phyloP scores from a whole-genome alignment of 2,797 vertebrate species.

The Threskiornis aethiopicus region DNA sequence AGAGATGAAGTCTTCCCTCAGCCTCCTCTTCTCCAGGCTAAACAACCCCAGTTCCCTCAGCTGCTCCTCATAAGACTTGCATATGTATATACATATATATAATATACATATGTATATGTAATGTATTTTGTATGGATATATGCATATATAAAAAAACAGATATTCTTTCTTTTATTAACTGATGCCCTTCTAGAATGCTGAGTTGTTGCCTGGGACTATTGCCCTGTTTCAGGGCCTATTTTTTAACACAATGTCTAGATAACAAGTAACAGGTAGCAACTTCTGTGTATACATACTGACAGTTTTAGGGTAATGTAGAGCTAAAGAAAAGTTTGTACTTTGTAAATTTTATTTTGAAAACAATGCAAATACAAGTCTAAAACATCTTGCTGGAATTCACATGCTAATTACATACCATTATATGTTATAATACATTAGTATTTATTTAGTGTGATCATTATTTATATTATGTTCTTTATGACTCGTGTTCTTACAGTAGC shows the following conservation, averaged over 20 bases:
- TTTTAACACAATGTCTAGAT: neutral
- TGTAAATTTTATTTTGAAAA: neutral
- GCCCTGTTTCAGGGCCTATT: neutral
- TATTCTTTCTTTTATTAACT: constrained; percentile 24
- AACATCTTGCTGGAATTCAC: neutral
- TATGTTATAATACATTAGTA: neutral
- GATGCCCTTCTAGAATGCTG: neutral
- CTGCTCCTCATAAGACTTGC: neutral
- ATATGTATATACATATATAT: neutral
- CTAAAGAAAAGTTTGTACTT: neutral
- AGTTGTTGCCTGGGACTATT: constrained; percentile 12
- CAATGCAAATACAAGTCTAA: neutral
- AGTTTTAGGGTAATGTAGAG: neutral
- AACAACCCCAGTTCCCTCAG: neutral
- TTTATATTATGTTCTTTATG: neutral
- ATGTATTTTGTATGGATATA: neutral
- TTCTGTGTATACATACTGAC: neutral
- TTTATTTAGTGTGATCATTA: neutral
- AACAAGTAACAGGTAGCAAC: neutral
- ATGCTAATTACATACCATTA: neutral
- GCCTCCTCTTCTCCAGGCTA: neutral
- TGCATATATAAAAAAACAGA: neutral
- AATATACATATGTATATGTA: neutral
- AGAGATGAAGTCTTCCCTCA: neutral
- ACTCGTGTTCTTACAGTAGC: neutral